Base-by-base conservation (phyloP, 1,140 invertebrate genomes). In the Agrypnia vestita region DNA sequence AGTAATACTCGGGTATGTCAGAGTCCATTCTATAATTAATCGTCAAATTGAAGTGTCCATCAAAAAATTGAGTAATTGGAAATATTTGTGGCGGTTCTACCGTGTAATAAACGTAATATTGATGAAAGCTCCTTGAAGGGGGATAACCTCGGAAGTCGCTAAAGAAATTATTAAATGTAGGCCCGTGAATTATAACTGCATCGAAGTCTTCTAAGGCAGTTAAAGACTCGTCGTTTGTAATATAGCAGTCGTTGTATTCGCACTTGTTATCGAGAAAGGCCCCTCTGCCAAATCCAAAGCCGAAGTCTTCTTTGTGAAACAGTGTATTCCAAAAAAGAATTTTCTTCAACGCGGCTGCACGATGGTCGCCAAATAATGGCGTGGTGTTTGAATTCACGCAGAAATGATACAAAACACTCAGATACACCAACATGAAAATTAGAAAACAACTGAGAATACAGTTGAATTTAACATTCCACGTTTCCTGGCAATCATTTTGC, bases 11-110 rank as follows among this genome's bases (percentile, higher is more conserved):
- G 0, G 89, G 85, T 47, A 94, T 86, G 67, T 93, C 92, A 4
- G 92, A 93, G 81, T 94, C 92, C 12, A 91, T 85, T 79, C 92
- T 88, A 83, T 93, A 94, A 3, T 91, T 91, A 86, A 90, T 89
- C 15, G 92, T 94, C 89, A 91, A 91, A 83, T 94, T 94, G 80
- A 93, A 91, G n/a, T n/a, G n/a, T n/a, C n/a, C n/a, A n/a, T 88
- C 86, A 73, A 86, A 86, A 53, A 77, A 13, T 19, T 71, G 15
- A 67, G 85, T 86, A 3, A 87, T 79, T 17, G 85, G 86, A 78
- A 84, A 86, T 59, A 86, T 86, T 67, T 84, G 84, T 12, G 87
- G 84, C 1, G 87, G 87, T 75, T 87, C 85, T 11, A 85, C 86
- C 0, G 87, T 84, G 7, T 85, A 85, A 77, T 87, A 88, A 1